Evolutionary conservation across 1,140 invertebrate genomes (phyloP), one percentile per base, ranked within the genome.

Genomic region (Subanguina moxae): DNA sequence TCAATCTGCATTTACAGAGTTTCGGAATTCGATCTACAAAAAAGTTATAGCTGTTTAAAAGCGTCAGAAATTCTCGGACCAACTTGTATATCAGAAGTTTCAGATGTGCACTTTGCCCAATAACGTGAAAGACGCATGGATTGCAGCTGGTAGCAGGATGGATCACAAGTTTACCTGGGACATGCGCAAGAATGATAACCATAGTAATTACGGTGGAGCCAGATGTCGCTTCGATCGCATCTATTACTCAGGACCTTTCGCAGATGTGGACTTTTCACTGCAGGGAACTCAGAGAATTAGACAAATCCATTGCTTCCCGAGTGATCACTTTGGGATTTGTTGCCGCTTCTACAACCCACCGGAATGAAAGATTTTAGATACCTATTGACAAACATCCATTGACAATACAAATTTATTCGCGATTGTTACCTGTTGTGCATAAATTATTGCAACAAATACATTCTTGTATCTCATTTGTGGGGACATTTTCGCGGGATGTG

Each of bases 321-420:
- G 68, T 45, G 73, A 74, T 45, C 73, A 74, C 57, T 74, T 74
- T 59, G 73, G 74, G 1, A 25, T 74, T 15, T 15, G 71, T 11
- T 71, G 67, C 46, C 76, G 66, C 27, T 77, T 74, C 67, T 58
- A 52, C 48, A 52, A 25, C 17, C 48, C 48, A 5, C 48, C 48
- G 8, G 48, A 38, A 38, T 38, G 32, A 38, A 5, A 38, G 11
- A 5, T 3, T 38, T 3, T 38, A 38, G n/a, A n/a, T n/a, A 38
- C 11, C 11, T 38, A 11, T 38, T 38, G 32, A 38, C 32, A 38
- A 11, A 38, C 11, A 38, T 11, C 11, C 11, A 38, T 38, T 38
- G 32, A n/a, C n/a, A n/a, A n/a, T n/a, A n/a, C n/a, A n/a, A n/a
- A n/a, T n/a, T n/a, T n/a, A n/a, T n/a, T n/a, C n/a, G n/a, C n/a